phyloP scores from a whole-genome alignment of 2,888 invertebrate species.

The Chaetogeoica ovagalla region DNA sequence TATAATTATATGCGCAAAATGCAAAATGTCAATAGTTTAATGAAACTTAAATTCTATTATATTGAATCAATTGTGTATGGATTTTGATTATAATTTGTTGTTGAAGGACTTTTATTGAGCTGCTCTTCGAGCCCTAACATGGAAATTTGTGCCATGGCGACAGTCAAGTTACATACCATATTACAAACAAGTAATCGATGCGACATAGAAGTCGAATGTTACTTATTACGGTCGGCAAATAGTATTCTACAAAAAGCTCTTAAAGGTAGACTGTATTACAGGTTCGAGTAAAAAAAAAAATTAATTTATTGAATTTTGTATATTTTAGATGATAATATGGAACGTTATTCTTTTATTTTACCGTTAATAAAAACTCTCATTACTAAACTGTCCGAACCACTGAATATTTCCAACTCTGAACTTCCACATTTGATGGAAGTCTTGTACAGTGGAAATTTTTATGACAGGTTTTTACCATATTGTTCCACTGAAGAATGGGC shows the following conservation, averaged over 20 bases:
- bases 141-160: conserved; percentile 66
- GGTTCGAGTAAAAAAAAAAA: neutral
- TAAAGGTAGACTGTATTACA: conserved; percentile 59
- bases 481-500: conserved; percentile 65
- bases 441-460: conserved; percentile 65
- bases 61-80: neutral
- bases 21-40: neutral
- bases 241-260: conserved; percentile 61
- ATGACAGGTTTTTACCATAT: conserved; percentile 66
- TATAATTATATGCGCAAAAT: neutral
- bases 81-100: conserved; percentile 2
- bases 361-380: conserved; percentile 67
- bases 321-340: conserved; percentile 61
- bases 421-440: conserved; percentile 63
- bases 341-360: conserved; percentile 67
- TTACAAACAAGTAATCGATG: conserved; percentile 64
- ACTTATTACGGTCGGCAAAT: conserved; percentile 62
- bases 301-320: conserved; percentile 20
- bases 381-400: conserved; percentile 61
- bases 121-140: conserved; percentile 62
- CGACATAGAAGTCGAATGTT: conserved; percentile 65
- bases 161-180: conserved; percentile 66
- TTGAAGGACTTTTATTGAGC: conserved; percentile 59
- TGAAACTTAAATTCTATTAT: neutral
- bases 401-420: conserved; percentile 58